These are phyloP conservation scores for Arctia plantaginis DNA, from an alignment of 2,888 invertebrate genomes.

Conservation along the genomic window DNA sequence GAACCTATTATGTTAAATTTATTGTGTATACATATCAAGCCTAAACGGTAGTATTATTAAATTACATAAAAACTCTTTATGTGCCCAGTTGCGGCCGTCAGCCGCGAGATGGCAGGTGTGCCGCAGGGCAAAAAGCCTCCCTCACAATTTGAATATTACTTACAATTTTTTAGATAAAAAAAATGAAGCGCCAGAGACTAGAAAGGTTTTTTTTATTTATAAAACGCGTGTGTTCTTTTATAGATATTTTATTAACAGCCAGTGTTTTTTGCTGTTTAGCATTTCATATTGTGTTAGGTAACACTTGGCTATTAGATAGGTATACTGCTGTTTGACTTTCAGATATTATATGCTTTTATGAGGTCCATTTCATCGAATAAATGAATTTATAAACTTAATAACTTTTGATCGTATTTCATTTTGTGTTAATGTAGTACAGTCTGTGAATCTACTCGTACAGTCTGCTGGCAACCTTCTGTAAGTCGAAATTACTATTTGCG, in stretches of 20 bases:
- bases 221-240: conserved; percentile 52
- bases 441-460: not conserved
- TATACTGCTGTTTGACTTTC: not conserved
- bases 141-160: conserved; percentile 69
- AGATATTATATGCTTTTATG: not conserved
- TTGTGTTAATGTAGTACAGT: not conserved
- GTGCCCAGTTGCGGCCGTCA: conserved; percentile 41
- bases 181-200: conserved; percentile 48
- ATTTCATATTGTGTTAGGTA: conserved; percentile 44
- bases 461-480: no score
- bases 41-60: conserved; percentile 25
- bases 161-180: conserved; percentile 62
- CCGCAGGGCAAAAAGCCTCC: conserved; percentile 63
- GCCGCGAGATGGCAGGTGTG: conserved; percentile 65
- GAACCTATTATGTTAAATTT: conserved; percentile 9
- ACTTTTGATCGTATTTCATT: not conserved
- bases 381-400: not conserved
- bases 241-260: conserved; percentile 60
- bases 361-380: not conserved
- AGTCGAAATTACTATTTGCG: no score
- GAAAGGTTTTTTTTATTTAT: conserved; percentile 52
- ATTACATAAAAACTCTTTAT: conserved; percentile 37
- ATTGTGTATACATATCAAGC: conserved; percentile 10
- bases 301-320: conserved; percentile 19
- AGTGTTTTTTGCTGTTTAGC: conserved; percentile 55